These are phyloP conservation scores for Cydia splendana DNA, from an alignment of 1,140 invertebrate species.

Conservation along the genomic window DNA sequence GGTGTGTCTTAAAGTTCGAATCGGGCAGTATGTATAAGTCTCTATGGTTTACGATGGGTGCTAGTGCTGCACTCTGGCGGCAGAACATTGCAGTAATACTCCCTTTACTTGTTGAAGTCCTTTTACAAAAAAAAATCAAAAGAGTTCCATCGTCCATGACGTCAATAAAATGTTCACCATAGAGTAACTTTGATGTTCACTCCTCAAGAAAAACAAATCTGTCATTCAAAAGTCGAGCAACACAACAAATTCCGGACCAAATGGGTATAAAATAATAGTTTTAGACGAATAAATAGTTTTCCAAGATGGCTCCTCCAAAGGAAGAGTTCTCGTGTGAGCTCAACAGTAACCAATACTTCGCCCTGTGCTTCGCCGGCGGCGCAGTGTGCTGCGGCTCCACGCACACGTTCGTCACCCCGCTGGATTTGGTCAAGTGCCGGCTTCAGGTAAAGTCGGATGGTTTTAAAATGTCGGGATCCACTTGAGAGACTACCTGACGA, in stretches of 20 bases:
- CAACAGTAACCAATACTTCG: constrained; percentile 84
- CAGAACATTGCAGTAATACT: too few relatives aligned
- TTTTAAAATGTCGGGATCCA: too few relatives aligned
- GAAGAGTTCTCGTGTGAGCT: constrained; percentile 63
- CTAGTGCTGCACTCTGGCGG: too few relatives aligned
- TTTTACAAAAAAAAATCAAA: constrained; percentile 28
- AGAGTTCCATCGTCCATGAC: not conserved
- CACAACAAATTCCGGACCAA: not conserved
- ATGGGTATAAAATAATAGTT: constrained; percentile 7
- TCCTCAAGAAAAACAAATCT: not conserved
- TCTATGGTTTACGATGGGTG: too few relatives aligned
- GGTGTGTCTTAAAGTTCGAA: too few relatives aligned
- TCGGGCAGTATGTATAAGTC: too few relatives aligned
- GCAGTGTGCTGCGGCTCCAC: constrained; percentile 89
- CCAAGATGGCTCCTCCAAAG: constrained; percentile 52
- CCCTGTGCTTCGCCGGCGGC: constrained; percentile 88
- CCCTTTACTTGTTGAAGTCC: constrained; percentile 26
- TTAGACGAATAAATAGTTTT: not conserved
- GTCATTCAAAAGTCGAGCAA: constrained; percentile 11
- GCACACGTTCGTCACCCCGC: constrained; percentile 85
- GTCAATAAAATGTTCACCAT: not conserved
- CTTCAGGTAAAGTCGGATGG: constrained; percentile 44
- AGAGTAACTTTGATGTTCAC: too few relatives aligned
- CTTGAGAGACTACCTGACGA: too few relatives aligned
- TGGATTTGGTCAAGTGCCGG: constrained; percentile 70